Evolutionary conservation across 2,888 invertebrate genomes (phyloP).

Genomic region (Ferrisia virgata): DNA sequence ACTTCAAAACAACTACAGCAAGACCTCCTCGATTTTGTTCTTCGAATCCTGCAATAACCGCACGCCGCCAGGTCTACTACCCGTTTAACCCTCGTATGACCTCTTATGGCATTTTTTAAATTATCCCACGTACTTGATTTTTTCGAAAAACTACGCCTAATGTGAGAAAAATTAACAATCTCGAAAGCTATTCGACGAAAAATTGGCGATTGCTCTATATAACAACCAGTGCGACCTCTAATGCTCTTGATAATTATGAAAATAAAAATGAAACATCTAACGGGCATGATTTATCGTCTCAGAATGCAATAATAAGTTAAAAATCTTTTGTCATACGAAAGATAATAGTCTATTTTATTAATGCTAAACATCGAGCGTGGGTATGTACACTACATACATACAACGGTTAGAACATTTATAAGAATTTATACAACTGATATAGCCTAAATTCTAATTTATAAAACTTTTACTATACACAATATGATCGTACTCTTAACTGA

Average conservation of each 20-base stretch:
- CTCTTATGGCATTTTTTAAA: neutral
- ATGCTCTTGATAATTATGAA: conserved; percentile 2
- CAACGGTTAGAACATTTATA: conserved; percentile 14
- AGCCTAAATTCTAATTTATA: conserved; percentile 26
- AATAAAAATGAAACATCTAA: conserved; percentile 1
- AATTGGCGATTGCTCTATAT: conserved; percentile 2
- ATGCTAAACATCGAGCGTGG: conserved; percentile 16
- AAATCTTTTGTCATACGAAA: conserved; percentile 22
- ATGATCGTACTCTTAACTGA: neutral
- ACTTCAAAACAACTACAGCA: neutral
- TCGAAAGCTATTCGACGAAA: neutral
- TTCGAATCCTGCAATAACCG: neutral
- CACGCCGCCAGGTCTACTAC: neutral
- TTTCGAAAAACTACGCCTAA: neutral
- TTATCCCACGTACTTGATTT: neutral
- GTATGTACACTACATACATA: too few species aligned
- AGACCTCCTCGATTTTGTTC: neutral
- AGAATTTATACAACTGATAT: conserved; percentile 8
- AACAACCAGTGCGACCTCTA: neutral
- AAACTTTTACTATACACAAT: neutral
- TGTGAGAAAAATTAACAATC: conserved; percentile 2
- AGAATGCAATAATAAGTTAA: neutral
- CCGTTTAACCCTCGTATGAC: neutral
- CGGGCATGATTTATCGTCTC: neutral
- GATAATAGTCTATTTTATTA: conserved; percentile 26